Conservation (phyloP, 1,140 invertebrate genomes). For the Drosophila littoralis region DNA sequence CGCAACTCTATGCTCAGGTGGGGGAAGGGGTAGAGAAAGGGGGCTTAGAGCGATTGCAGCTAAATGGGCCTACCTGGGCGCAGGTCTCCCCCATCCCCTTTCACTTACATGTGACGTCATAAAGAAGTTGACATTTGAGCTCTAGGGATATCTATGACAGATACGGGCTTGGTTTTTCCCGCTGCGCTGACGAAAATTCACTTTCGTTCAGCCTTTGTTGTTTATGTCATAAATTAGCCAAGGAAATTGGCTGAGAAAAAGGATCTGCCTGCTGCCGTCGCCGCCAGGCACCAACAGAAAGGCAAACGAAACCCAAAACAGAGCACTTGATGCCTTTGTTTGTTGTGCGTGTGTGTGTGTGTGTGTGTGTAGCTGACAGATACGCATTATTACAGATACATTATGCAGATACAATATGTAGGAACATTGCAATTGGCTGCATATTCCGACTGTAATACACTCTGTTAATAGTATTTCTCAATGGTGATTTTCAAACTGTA, state of each 20-base stretch:
- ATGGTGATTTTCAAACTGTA: too few species aligned
- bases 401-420: too few species aligned
- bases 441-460: too few species aligned
- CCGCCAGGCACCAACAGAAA: not conserved
- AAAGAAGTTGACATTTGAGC: not conserved
- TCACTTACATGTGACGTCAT: conserved; percentile 57
- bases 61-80: conserved; percentile 48
- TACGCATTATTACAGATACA: too few species aligned
- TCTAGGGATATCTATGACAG: not conserved
- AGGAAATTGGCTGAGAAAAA: not conserved
- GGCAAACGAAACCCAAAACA: conserved; percentile 7
- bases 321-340: conserved; percentile 14
- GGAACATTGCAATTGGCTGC: too few species aligned
- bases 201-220: conserved; percentile 24
- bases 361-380: too few species aligned
- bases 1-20: too few species aligned
- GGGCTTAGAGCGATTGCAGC: conserved; percentile 42
- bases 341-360: too few species aligned
- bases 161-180: conserved; percentile 18
- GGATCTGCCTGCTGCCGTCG: too few species aligned
- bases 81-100: conserved; percentile 6
- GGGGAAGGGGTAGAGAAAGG: not conserved
- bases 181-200: conserved; percentile 4
- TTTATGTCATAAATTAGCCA: conserved; percentile 34
- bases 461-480: too few species aligned